A percentile compares a stretch with the other conserved stretches of the same genome.
Conservation (phyloP, 2,888 invertebrate species). For the Meiosimyza platycephala region DNA sequence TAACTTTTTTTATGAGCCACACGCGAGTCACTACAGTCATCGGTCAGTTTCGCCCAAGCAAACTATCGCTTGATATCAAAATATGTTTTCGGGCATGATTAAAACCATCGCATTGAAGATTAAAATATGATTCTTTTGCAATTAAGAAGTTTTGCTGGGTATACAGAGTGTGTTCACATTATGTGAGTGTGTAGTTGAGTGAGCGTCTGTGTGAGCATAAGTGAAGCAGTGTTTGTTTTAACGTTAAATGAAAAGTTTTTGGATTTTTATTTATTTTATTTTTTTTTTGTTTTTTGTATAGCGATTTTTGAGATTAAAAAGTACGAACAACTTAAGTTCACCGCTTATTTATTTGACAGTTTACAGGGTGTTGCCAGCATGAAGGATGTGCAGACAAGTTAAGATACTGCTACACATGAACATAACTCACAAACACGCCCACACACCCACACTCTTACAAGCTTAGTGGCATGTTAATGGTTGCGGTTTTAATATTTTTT, state of each 20-base stretch:
- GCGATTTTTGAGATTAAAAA: slow-evolving; percentile 28
- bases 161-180: no score
- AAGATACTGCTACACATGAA: background rate
- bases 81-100: no score
- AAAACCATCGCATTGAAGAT: no score
- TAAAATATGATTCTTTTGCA: no score
- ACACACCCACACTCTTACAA: background rate
- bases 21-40: no score
- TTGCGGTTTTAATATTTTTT: background rate
- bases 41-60: no score
- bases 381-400: background rate
- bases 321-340: background rate
- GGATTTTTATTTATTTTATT: background rate
- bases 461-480: slow-evolving; percentile 5
- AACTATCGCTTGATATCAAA: no score
- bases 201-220: no score
- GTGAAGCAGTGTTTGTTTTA: no score
- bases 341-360: slow-evolving; percentile 7
- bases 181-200: no score
- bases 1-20: no score
- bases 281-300: slow-evolving; percentile 16
- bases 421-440: background rate
- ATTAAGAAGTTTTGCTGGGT: no score
- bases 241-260: background rate
- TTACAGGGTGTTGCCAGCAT: background rate